phyloP scores from a whole-genome alignment of 2,113 vertebrate species.

The Elanoides forficatus region DNA sequence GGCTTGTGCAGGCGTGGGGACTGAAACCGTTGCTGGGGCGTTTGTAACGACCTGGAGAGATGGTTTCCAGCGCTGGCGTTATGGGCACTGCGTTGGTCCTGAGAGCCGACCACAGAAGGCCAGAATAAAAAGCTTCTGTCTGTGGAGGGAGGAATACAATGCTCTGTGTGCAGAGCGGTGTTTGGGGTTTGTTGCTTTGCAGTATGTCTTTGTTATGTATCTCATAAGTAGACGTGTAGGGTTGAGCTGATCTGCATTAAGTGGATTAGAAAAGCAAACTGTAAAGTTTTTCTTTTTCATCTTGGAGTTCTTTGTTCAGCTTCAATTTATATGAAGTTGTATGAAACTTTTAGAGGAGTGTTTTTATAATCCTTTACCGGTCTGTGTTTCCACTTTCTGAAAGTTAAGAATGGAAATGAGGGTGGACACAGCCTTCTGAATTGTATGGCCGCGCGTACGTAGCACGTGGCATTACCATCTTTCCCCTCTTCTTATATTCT shows the following conservation, averaged over 20 bases:
- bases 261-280: neutral
- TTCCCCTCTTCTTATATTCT: neutral
- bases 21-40: neutral
- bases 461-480: neutral
- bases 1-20: neutral
- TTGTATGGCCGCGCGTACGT: accelerated
- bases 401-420: neutral
- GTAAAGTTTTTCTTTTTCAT: neutral
- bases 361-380: neutral
- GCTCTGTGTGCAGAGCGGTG: neutral
- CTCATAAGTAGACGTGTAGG: accelerated
- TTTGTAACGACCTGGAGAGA: neutral
- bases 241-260: no score
- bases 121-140: accelerated
- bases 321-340: neutral
- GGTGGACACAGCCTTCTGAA: neutral
- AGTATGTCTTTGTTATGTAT: accelerated
- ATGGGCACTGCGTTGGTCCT: accelerated
- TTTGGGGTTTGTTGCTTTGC: neutral
- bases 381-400: neutral
- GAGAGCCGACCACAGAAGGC: accelerated
- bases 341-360: neutral
- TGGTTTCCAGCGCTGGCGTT: neutral
- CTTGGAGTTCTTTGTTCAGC: neutral
- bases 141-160: accelerated